These are phyloP conservation scores for Tipula helvola DNA, from an alignment of 2,888 invertebrate species.

Conservation along the genomic window DNA sequence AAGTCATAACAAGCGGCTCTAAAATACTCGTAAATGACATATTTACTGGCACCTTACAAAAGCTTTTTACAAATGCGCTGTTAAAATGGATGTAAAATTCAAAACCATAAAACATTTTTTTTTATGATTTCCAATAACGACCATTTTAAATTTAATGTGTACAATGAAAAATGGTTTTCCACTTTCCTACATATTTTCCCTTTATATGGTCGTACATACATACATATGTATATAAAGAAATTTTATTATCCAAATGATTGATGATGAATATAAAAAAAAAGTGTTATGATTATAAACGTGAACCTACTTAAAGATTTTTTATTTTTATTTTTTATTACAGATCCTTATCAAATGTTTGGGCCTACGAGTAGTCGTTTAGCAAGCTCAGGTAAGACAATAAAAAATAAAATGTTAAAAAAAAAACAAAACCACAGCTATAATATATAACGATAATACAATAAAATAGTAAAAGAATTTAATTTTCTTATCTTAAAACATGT, in stretches of 20 bases:
- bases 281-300: not conserved
- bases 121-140: not conserved
- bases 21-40: not conserved
- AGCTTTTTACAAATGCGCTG: not conserved
- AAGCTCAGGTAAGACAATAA: conserved; percentile 65
- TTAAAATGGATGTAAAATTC: not conserved
- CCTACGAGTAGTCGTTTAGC: conserved; percentile 93
- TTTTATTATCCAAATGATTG: conserved; percentile 6
- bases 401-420: not conserved
- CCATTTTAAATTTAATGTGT: not conserved
- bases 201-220: not conserved
- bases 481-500: not conserved
- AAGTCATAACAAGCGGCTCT: too few relatives aligned
- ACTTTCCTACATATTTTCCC: not conserved
- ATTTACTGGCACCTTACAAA: not conserved
- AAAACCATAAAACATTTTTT: not conserved
- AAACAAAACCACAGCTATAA: not conserved
- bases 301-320: not conserved
- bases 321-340: conserved; percentile 38
- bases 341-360: conserved; percentile 98
- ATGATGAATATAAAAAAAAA: conserved; percentile 4
- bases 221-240: not conserved
- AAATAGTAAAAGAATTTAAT: not conserved
- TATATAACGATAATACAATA: not conserved
- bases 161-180: not conserved